phyloP scores from a whole-genome alignment of 1,140 invertebrate species.

The Macrobrachium rosenbergii region DNA sequence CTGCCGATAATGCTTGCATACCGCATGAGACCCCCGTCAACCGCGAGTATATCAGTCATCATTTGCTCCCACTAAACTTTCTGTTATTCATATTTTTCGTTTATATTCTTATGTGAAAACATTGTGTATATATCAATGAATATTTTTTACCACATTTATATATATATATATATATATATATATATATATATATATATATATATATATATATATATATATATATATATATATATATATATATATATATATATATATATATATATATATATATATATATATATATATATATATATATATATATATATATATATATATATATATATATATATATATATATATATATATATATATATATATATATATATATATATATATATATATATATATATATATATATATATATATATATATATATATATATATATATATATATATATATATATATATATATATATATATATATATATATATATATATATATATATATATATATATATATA shows the following conservation, averaged over 20 bases:
- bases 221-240: not conserved
- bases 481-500: too few species aligned
- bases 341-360: conserved; percentile 10
- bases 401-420: not conserved
- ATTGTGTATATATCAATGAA: too few species aligned
- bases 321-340: not conserved
- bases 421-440: not conserved
- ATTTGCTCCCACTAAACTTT: too few species aligned
- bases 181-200: not conserved
- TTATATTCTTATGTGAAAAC: too few species aligned
- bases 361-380: conserved; percentile 22
- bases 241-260: not conserved
- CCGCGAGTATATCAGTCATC: too few species aligned
- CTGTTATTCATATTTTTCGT: too few species aligned
- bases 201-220: conserved; percentile 14
- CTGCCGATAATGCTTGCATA: too few species aligned
- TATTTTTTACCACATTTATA: too few species aligned
- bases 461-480: too few species aligned
- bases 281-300: not conserved
- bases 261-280: conserved; percentile 4
- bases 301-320: not conserved
- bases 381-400: conserved; percentile 5
- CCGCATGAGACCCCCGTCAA: too few species aligned
- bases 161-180: too few species aligned
- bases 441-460: too few species aligned